Percentiles rank a stretch among this genome's conserved stretches.
phyloP scores from a whole-genome alignment of 2,797 vertebrate species.

The Hirundo rustica region DNA sequence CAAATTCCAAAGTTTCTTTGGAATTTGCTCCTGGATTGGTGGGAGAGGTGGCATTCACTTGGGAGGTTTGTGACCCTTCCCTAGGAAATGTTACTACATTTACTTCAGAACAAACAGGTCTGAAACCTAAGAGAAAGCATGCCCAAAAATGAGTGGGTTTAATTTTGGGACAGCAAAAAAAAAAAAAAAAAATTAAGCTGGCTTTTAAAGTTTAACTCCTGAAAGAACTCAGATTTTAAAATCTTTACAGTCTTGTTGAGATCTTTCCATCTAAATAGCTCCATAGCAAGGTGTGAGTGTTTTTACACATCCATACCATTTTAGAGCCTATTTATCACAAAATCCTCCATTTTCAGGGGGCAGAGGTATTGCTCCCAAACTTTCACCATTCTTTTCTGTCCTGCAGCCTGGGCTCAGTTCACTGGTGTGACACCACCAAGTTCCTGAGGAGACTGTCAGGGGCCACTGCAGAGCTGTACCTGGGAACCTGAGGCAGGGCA shows the following conservation, averaged over 20 bases:
- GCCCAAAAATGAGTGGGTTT: not conserved
- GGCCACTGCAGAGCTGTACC: not conserved
- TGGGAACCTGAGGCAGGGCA: conserved; percentile 36
- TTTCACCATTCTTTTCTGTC: not conserved
- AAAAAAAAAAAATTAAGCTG: not conserved
- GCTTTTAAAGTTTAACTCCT: not conserved
- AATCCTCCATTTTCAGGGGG: not conserved
- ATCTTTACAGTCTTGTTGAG: not conserved
- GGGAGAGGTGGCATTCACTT: not conserved
- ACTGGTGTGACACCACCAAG: not conserved
- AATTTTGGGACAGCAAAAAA: not conserved
- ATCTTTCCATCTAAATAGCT: not conserved
- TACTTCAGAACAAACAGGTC: not conserved
- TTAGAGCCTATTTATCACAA: not conserved
- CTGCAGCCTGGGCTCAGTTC: not conserved
- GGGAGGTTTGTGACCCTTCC: not conserved
- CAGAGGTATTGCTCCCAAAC: not conserved
- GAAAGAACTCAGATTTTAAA: not conserved
- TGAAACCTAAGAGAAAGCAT: not conserved
- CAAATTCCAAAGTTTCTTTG: not conserved
- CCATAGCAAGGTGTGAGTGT: not conserved
- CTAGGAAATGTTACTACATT: not conserved
- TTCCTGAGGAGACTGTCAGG: not conserved
- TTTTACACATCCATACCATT: fast-evolving
- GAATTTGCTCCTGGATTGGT: not conserved